Evolutionary conservation across 1,140 invertebrate species (phyloP).

Genomic region (Drosophila athabasca): DNA sequence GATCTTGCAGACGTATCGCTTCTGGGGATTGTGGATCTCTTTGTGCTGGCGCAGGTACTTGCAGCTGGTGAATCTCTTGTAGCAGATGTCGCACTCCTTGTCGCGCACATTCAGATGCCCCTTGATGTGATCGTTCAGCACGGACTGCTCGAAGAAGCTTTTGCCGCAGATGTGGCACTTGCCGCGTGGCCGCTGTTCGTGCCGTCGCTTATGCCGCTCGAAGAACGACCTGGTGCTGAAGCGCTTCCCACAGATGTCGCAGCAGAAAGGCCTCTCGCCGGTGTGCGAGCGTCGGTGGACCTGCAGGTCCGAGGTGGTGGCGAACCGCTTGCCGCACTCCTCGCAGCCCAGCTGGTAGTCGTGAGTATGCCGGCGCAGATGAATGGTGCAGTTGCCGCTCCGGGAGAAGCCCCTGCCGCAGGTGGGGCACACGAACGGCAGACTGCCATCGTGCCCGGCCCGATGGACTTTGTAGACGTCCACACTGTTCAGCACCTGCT

Average conservation of each 20-base stretch:
- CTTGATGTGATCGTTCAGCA: conserved; percentile 53
- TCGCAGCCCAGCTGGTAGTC: conserved; percentile 49
- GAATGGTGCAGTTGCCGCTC: conserved; percentile 43
- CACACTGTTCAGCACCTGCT: conserved; percentile 34
- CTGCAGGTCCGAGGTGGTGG: conserved; percentile 47
- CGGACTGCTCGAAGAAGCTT: conserved; percentile 37
- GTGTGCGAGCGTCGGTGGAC: conserved; percentile 54
- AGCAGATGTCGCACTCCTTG: conserved; percentile 60
- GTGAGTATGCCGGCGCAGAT: conserved; percentile 47
- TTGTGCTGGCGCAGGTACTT: conserved; percentile 58
- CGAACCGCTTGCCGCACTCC: conserved; percentile 53
- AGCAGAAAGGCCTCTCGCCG: conserved; percentile 55
- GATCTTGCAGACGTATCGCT: conserved; percentile 62
- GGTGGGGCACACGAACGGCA: conserved; percentile 50
- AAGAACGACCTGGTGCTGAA: conserved; percentile 49
- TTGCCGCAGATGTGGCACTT: conserved; percentile 60
- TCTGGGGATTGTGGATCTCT: conserved; percentile 46
- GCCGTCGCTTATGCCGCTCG: conserved; percentile 42
- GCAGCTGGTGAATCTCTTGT: conserved; percentile 54
- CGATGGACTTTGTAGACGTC: conserved; percentile 47
- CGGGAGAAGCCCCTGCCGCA: conserved; percentile 52
- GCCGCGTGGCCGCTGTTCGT: conserved; percentile 43
- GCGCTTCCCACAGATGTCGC: conserved; percentile 54
- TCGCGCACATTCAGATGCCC: conserved; percentile 55
- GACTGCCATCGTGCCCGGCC: conserved; percentile 43